These are phyloP conservation scores for Oryctolagus cuniculus DNA, from an alignment of 2,113 vertebrate species.

Conservation along the genomic window mOryCun1.1 NC_091436.1:73832501-73833000, in stretches of 20 bases:
- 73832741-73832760: conserved; percentile 77
- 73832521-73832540: conserved; percentile 90
- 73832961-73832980: conserved; percentile 43
- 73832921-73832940: conserved; percentile 69
- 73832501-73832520: conserved; percentile 90
- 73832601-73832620: conserved; percentile 81
- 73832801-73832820: conserved; percentile 89
- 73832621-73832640: neutral
- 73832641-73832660: conserved; percentile 3
- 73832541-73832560: conserved; percentile 87
- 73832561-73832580: conserved; percentile 87
- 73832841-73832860: conserved; percentile 83
- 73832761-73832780: conserved; percentile 85
- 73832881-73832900: conserved; percentile 73
- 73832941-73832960: conserved; percentile 40
- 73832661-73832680: conserved; percentile 57
- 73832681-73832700: conserved; percentile 36
- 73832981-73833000: neutral
- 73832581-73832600: conserved; percentile 87
- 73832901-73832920: conserved; percentile 75
- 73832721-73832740: conserved; percentile 79
- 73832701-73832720: conserved; percentile 66
- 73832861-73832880: conserved; percentile 81
- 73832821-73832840: conserved; percentile 89
- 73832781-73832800: conserved; percentile 88